phyloP scores from a whole-genome alignment of 2,113 vertebrate genomes.

The Sphaerodactylus townsendi region DNA sequence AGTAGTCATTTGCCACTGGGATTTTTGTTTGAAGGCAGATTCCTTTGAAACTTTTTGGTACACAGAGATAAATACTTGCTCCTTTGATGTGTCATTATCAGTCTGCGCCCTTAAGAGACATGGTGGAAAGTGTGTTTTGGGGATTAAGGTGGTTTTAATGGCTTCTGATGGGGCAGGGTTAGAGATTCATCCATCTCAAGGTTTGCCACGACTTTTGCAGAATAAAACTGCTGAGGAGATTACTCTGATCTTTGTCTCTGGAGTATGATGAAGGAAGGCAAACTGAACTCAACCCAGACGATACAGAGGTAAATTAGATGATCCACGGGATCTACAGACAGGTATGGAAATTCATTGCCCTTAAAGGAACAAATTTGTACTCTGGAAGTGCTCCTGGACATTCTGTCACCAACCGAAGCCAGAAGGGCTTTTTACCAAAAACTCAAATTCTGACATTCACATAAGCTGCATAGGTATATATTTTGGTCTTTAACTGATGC shows the following conservation, averaged over 20 bases:
- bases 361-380: background rate
- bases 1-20: conserved; percentile 34
- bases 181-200: background rate
- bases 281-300: background rate
- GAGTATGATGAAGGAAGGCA: background rate
- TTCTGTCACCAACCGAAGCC: background rate
- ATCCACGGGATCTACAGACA: background rate
- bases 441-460: background rate
- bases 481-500: background rate
- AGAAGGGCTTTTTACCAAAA: background rate
- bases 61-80: background rate
- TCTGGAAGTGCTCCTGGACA: background rate
- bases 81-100: background rate
- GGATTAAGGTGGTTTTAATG: background rate
- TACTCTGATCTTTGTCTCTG: background rate
- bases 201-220: background rate
- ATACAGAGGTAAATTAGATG: background rate
- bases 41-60: background rate
- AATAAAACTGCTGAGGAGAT: background rate
- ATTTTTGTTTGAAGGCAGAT: background rate
- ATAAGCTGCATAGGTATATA: background rate
- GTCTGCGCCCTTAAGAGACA: background rate
- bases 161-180: background rate
- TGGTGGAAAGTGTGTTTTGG: background rate
- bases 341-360: background rate